phyloP scores from a whole-genome alignment of 2,113 vertebrate genomes.

The Psittacula cyanocephala region DNA sequence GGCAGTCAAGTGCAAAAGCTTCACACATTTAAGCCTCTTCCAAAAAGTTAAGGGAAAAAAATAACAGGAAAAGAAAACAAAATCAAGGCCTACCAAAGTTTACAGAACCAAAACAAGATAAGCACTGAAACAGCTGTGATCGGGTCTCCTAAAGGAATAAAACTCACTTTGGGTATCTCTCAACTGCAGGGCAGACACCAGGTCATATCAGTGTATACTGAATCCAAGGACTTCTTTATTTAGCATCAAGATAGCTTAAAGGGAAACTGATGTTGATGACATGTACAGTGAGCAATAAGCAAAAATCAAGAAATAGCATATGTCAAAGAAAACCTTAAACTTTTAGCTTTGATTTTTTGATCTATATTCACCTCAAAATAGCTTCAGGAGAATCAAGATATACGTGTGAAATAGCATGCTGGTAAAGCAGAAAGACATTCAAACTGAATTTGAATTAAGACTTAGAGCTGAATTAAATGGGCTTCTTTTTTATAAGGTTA shows the following conservation, averaged over 20 bases:
- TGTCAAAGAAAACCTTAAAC: background rate
- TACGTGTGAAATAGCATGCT: background rate
- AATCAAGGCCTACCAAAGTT: background rate
- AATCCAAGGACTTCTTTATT: background rate
- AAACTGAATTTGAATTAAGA: constrained; percentile 14
- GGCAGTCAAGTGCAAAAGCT: background rate
- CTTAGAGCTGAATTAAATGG: background rate
- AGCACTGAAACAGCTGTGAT: background rate
- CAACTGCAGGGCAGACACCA: background rate
- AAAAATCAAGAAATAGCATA: background rate
- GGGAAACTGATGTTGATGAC: background rate
- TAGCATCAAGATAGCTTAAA: background rate
- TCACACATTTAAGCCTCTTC: background rate
- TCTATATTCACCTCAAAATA: background rate
- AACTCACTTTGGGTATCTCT: background rate
- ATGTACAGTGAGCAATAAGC: background rate
- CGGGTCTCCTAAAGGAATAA: background rate
- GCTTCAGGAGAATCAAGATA: background rate
- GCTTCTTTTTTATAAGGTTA: background rate
- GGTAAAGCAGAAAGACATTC: background rate
- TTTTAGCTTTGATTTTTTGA: constrained; percentile 6
- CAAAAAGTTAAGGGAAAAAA: background rate
- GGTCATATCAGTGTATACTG: background rate
- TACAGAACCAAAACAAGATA: background rate
- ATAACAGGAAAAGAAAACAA: background rate